Conservation (phyloP, 2,797 vertebrate genomes). For the Vireo griseus region DNA sequence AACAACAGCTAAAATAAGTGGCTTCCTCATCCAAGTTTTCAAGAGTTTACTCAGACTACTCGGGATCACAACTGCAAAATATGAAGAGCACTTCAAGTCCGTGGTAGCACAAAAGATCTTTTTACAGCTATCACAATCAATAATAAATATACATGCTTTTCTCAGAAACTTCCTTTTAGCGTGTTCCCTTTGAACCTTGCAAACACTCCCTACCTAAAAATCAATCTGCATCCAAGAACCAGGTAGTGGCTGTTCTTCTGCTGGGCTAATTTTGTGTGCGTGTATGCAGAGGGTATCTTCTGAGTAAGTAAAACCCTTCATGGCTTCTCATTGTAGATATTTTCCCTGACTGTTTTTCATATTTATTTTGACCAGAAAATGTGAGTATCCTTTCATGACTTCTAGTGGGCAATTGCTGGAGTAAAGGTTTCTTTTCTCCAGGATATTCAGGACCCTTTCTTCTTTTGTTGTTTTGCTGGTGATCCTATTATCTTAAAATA, state of each 20-base stretch:
- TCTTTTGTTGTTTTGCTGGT: background rate
- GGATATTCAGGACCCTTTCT: background rate
- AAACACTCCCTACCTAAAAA: constrained; percentile 13
- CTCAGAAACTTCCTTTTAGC: background rate
- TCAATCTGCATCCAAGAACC: background rate
- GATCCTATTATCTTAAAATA: background rate
- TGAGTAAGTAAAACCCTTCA: background rate
- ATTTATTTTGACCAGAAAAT: background rate
- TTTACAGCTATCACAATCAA: constrained; percentile 37
- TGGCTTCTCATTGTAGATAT: background rate
- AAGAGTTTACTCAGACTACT: constrained; percentile 47
- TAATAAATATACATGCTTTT: background rate
- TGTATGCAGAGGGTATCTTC: background rate
- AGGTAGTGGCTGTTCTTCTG: background rate
- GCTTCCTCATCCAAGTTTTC: background rate
- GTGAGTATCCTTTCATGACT: background rate
- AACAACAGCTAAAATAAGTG: background rate
- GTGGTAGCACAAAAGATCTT: constrained; percentile 15
- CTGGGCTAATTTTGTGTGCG: background rate
- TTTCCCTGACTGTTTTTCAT: background rate
- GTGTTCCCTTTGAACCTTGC: constrained; percentile 26
- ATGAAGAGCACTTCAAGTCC: constrained; percentile 28
- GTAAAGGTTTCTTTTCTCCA: background rate
- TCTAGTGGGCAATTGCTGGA: background rate
- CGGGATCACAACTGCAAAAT: constrained; percentile 5